phyloP scores from a whole-genome alignment of 1,140 invertebrate genomes.

The Pollicipes pollicipes region DNA sequence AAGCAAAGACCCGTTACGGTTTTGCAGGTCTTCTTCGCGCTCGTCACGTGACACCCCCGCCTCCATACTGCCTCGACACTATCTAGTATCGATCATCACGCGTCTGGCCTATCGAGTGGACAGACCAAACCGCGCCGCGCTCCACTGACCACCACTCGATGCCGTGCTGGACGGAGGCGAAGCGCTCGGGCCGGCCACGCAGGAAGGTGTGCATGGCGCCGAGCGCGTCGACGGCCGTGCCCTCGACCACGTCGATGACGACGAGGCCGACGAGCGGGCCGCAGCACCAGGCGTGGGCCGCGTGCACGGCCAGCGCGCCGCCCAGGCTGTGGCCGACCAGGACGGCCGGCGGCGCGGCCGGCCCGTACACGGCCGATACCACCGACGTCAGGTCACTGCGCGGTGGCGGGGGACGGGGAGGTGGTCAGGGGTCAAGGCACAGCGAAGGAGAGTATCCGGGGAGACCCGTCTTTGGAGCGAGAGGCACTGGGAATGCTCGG shows the following conservation, averaged over 20 bases:
- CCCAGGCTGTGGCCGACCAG: constrained; percentile 92
- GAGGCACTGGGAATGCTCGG: no score
- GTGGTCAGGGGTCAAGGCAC: no score
- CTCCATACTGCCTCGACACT: no score
- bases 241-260: constrained; percentile 96
- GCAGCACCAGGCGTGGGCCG: constrained; percentile 38
- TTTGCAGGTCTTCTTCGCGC: no score
- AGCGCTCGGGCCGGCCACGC: constrained; percentile 63
- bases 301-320: constrained; percentile 77
- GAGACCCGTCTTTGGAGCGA: no score
- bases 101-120: constrained; percentile 8
- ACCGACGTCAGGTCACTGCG: constrained; percentile 61
- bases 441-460: no score
- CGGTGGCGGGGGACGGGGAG: constrained; percentile 11
- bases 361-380: constrained; percentile 35
- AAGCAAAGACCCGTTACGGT: no score
- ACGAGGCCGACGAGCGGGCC: constrained; percentile 62
- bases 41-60: no score
- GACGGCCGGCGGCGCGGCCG: constrained; percentile 47
- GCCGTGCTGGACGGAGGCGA: constrained; percentile 71
- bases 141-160: constrained; percentile 80
- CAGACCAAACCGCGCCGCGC: neutral
- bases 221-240: constrained; percentile 87
- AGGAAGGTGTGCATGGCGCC: constrained; percentile 89
- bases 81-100: constrained; percentile 18